Evolutionary conservation across 2,113 vertebrate genomes (phyloP), one percentile per base, ranked within the genome.

Genomic region (Danionella cerebrum): DNA sequence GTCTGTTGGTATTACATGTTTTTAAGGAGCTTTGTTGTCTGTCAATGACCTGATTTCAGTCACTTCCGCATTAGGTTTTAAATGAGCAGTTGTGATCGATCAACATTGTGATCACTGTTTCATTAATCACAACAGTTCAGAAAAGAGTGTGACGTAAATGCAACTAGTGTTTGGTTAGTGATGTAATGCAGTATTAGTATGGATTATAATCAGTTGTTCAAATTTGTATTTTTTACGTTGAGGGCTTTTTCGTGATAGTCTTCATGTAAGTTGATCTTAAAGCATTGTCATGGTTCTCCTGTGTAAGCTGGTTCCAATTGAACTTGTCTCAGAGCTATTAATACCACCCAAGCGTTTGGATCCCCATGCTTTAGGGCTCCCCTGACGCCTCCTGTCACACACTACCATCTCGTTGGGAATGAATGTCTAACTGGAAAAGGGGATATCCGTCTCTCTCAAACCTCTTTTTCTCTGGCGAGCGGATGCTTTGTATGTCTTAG

Each of bases 381-480:
- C 76, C 22, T 18, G 70, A 58, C 48, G 63, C 67, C 31, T 47
- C 54, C 63, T 78, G 73, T 77, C 76, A 77, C 68, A 77, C 53
- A 60, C 47, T 65, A 59, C 71, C 65, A 70, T 75, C 76, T 78
- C 75, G 71, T 78, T 75, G 76, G 66, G 64, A 73, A 72, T 78
- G 75, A 75, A 75, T 78, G 71, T 67, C 11, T 59, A 63, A 52
- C 50, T 63, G 67, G 67, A 47, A 63, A 57, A 64, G 60, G 60
- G 60, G 60, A 13, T 35, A 53, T 69, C 54, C 22, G 45, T 70
- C 57, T 53, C 47, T 63, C 47, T 62, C 36, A 47, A 35, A 27
- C 25, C 29, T n/a, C n/a, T 62, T 42, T 38, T 41, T 36, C 67
- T 70, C 36, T 36, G 21, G 35, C 8, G 47, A 39, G 38, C 50